Evolutionary conservation across 1,140 invertebrate species (phyloP), one percentile per base, ranked within the genome.

Genomic region (Campoletis sonorensis): DNA sequence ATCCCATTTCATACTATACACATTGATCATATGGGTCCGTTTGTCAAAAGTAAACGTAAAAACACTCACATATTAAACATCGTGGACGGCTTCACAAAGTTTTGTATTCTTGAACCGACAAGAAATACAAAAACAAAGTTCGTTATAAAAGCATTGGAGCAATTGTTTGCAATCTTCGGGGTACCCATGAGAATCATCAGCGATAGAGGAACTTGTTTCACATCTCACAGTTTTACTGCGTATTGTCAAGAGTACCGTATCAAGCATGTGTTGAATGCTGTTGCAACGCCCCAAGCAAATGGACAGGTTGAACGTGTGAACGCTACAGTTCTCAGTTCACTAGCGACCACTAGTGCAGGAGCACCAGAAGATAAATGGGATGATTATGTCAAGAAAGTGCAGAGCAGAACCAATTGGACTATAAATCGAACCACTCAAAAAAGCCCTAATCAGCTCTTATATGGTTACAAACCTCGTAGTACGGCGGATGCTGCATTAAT

Each of bases 1-100:
- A 71, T 84, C 0, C 87, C 89, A 18, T 88, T 90, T 40, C 86
- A 90, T 40, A 90, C 90, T 0, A 18, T 89, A 8, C 86, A 88
- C 54, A 51, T 88, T 10, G 86, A 89, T 67, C 88, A 88, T 76
- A 70, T 87, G 1, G 86, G 85, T 0, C 87, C 87, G 1, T 85
- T 88, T 18, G 75, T 84, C 4, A 81, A 21, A 11, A 86, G 84
- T 26, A 70, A 45, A 64, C 78, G 45, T 3, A 73, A 80, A 1
- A 85, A 89, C 54, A 87, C 82, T 15, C 82, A 85, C 16, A 75
- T 87, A 33, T 58, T 85, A 2, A 80, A 76, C 5, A 76, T 88
- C 0, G 81, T 89, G 0, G 86, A 89, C 61, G 85, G 79, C 0
- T 90, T 87, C 73, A 89, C 86, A 0, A 89, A 90, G 81, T 89